Evolutionary conservation across 2,888 invertebrate species (phyloP).

Genomic region (Limnephilus marmoratus): DNA sequence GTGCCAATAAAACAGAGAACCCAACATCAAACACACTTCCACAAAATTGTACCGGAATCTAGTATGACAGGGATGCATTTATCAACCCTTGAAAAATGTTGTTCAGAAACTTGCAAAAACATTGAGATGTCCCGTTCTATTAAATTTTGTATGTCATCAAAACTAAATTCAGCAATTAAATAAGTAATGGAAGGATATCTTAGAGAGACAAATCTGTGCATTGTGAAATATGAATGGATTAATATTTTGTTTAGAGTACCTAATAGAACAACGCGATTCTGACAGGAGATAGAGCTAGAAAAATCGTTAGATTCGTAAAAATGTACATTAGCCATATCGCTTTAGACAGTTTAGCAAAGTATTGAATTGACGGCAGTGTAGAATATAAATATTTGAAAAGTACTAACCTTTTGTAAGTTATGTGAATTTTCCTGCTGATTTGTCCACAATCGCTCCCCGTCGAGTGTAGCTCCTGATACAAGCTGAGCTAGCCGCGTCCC

Average conservation of each 20-base stretch:
- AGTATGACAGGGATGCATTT: background rate
- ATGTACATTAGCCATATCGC: background rate
- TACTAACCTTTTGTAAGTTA: slow-evolving; percentile 54
- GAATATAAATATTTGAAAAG: slow-evolving; percentile 7
- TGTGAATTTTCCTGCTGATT: slow-evolving; percentile 52
- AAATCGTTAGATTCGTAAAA: background rate
- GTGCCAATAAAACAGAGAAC: background rate
- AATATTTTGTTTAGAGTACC: background rate
- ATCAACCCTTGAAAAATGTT: background rate
- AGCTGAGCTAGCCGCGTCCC: slow-evolving; percentile 51
- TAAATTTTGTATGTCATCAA: no score
- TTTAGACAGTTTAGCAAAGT: background rate
- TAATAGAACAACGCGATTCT: slow-evolving; percentile 20
- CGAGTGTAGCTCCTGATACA: slow-evolving; percentile 46
- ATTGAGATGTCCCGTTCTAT: background rate
- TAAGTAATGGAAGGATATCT: background rate
- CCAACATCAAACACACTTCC: background rate
- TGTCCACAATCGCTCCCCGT: slow-evolving; percentile 39
- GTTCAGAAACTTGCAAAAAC: background rate
- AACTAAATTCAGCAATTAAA: background rate
- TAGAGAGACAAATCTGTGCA: background rate
- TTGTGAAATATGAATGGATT: background rate
- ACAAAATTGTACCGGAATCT: background rate
- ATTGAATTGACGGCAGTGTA: background rate
- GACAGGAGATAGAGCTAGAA: background rate